Conservation (phyloP, 2,888 invertebrate species). For the Coleophora deauratella region DNA sequence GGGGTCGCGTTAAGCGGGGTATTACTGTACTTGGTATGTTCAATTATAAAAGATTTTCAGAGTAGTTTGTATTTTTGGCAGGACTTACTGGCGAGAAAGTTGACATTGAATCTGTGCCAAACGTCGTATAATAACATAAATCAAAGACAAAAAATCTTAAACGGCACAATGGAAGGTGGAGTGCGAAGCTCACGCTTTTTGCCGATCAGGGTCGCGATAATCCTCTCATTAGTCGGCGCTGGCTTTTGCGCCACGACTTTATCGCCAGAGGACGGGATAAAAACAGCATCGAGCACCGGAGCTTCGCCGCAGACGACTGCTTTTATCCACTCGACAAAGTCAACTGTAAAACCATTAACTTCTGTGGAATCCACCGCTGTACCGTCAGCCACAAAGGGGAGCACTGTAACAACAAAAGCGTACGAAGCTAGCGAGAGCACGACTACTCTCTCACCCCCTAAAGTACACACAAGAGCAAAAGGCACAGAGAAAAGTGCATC, state of each 20-base stretch:
- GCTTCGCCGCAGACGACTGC: constrained; percentile 27
- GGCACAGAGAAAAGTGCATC: constrained; percentile 55
- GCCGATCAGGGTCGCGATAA: constrained; percentile 37
- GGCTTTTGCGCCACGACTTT: constrained; percentile 36
- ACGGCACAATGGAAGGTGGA: constrained; percentile 23
- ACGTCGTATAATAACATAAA: constrained; percentile 6
- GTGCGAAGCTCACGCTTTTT: constrained; percentile 26
- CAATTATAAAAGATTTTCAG: too few relatives aligned
- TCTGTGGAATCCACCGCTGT: constrained; percentile 38
- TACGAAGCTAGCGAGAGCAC: constrained; percentile 43
- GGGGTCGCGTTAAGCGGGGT: too few relatives aligned
- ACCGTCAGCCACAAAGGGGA: constrained; percentile 51
- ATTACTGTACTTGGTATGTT: too few relatives aligned
- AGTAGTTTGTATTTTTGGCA: constrained; percentile 16
- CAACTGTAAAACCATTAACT: constrained; percentile 41
- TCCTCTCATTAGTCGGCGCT: constrained; percentile 41
- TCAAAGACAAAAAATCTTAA: constrained; percentile 8
- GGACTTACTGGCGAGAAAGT: constrained; percentile 16
- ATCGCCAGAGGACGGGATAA: constrained; percentile 35
- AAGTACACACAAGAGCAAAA: constrained; percentile 51
- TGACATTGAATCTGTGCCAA: constrained; percentile 27
- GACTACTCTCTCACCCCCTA: constrained; percentile 42
- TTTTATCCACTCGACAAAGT: constrained; percentile 30
- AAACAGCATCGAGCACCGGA: constrained; percentile 38
- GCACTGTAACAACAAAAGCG: constrained; percentile 52